phyloP scores from a whole-genome alignment of 2,888 invertebrate genomes.

The Eupithecia exiguata region DNA sequence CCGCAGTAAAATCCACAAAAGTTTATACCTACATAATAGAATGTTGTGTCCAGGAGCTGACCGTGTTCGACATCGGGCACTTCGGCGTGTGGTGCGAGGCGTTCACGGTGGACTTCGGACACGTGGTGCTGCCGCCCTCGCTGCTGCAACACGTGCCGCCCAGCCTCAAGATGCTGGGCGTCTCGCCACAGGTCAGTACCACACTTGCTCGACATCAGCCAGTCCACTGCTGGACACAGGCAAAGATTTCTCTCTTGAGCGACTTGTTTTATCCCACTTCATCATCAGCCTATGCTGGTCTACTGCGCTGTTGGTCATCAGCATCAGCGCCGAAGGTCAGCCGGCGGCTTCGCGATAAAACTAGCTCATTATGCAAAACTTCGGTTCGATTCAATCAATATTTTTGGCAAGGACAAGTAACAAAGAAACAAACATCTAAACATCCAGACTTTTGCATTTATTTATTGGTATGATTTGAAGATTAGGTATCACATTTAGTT shows the following conservation, averaged over 20 bases:
- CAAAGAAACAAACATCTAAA: neutral
- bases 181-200: slow-evolving; percentile 95
- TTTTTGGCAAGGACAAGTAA: too few species aligned
- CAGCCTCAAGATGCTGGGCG: slow-evolving; percentile 95
- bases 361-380: too few species aligned
- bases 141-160: slow-evolving; percentile 91
- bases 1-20: neutral
- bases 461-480: too few species aligned
- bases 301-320: neutral
- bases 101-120: slow-evolving; percentile 96
- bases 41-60: slow-evolving; percentile 85
- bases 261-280: neutral
- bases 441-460: too few species aligned
- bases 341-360: too few species aligned
- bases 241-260: neutral
- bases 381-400: too few species aligned
- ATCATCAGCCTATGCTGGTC: neutral
- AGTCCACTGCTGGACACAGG: neutral
- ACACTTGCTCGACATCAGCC: neutral
- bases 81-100: slow-evolving; percentile 97
- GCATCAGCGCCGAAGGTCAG: neutral
- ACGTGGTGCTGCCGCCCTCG: slow-evolving; percentile 89
- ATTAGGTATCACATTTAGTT: too few species aligned
- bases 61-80: slow-evolving; percentile 96
- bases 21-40: neutral